Percentiles rank a stretch among this genome's conserved stretches.
Conservation (phyloP, 2,888 invertebrate genomes). For the Coleophora flavipennella region DNA sequence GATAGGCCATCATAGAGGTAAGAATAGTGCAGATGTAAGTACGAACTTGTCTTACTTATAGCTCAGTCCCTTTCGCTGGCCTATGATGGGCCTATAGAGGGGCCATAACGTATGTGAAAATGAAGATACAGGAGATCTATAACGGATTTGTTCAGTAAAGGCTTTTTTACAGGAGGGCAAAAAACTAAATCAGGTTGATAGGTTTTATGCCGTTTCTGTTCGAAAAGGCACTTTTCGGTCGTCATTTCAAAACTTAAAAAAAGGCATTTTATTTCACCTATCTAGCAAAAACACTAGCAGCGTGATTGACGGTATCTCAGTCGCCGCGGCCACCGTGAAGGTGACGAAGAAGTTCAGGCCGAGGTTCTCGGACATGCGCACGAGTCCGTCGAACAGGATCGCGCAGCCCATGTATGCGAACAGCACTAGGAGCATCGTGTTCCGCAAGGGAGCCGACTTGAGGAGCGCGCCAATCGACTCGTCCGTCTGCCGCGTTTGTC, state of each 20-base stretch:
- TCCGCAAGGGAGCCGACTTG: conserved; percentile 37
- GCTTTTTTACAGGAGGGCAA: no score
- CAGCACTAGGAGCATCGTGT: conserved; percentile 39
- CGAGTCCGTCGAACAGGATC: conserved; percentile 58
- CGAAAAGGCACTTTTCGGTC: no score
- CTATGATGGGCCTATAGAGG: no score
- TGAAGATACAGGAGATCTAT: no score
- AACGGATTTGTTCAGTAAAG: no score
- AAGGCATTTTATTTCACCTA: conserved; percentile 27
- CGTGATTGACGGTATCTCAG: conserved; percentile 59
- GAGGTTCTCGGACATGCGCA: conserved; percentile 55
- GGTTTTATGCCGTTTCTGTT: no score
- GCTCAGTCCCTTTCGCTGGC: no score
- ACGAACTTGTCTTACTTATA: no score
- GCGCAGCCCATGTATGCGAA: conserved; percentile 54
- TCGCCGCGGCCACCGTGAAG: conserved; percentile 56
- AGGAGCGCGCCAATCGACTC: conserved; percentile 42
- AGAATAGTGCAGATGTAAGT: no score
- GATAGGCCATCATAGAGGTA: no score
- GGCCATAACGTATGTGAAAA: no score
- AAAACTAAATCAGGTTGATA: no score
- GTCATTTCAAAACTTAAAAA: background rate
- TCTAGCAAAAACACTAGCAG: conserved; percentile 49
- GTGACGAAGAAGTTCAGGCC: conserved; percentile 62
- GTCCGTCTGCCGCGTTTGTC: conserved; percentile 37